Evolutionary conservation across 1,140 invertebrate genomes (phyloP), one percentile per base, ranked within the genome.

Genomic region (Caerostris extrusa): DNA sequence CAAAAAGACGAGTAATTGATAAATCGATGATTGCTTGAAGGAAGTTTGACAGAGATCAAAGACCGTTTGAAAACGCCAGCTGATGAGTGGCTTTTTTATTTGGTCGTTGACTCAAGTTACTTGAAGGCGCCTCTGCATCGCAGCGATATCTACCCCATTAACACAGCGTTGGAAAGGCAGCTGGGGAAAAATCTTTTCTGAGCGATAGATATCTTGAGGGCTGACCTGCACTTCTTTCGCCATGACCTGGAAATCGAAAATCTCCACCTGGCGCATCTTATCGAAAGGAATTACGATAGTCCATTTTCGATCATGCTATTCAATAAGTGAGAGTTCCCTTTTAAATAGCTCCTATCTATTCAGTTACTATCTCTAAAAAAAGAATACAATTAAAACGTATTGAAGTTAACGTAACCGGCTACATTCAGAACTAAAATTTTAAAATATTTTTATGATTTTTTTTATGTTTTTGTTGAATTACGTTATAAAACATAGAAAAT

Each of bases 61-160:
- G 90, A 91, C 90, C 90, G 69, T 53, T 85, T 77, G 0, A 6
- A 85, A 85, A 85, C 90, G 90, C 90, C 90, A 91, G 90, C 90
- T 91, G 90, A 91, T 2, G 10, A 50, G 53, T 7, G 3, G 7
- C 12, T 69, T 69, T 58, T 90, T 90, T 77, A 90, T 90, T 34
- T 91, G 90, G 90, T 12, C 90, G 83, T 91, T 91, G 90, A 91
- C 90, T 91, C 56, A 85, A 69, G 87, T 3, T 64, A 7, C 7
- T 64, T 64, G 34, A 34, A 34, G 34, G 34, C 34, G 34, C 34
- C 34, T 34, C 34, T 34, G 0, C 34, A 34, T 64, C 17, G 53
- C 5, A 69, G 34, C 58, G 57, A 12, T 4, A 50, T 14, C 12
- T 55, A 56, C 58, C 90, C 90, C 90, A 91, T 91, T 91, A 91